Conservation (phyloP, 2,113 vertebrate genomes). For the Istiophorus platypterus region DNA sequence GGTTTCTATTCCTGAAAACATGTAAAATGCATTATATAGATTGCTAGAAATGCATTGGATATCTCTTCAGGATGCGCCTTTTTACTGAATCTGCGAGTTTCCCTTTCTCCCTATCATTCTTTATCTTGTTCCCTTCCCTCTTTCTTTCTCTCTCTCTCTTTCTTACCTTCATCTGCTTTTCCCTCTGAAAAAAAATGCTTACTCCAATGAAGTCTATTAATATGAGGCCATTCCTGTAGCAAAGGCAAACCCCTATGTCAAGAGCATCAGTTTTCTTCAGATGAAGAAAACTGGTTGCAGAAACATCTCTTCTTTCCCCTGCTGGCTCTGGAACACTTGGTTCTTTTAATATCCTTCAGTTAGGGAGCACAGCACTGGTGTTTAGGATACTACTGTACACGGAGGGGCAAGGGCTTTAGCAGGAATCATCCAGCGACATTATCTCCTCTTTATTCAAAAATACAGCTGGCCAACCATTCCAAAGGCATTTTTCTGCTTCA, state of each 20-base stretch:
- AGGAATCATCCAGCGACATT: constrained; percentile 56
- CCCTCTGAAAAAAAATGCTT: constrained; percentile 42
- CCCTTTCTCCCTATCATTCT: constrained; percentile 22
- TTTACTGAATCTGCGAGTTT: constrained; percentile 32
- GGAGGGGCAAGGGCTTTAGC: constrained; percentile 29
- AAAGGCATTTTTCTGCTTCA: constrained; percentile 59
- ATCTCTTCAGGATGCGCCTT: constrained; percentile 62
- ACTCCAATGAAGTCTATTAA: constrained; percentile 18
- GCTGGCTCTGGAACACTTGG: constrained; percentile 36
- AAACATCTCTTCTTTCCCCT: constrained; percentile 39
- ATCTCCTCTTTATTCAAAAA: constrained; percentile 56
- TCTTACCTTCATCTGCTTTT: constrained; percentile 35
- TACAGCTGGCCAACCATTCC: constrained; percentile 32
- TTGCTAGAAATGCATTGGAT: constrained; percentile 42
- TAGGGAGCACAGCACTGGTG: constrained; percentile 26
- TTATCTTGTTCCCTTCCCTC: constrained; percentile 20
- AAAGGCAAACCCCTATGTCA: constrained; percentile 48
- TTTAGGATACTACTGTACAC: constrained; percentile 42
- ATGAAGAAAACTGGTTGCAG: constrained; percentile 26
- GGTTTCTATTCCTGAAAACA: constrained; percentile 42
- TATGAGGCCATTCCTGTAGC: constrained; percentile 36
- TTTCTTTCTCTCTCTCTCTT: background rate
- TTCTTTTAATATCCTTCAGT: constrained; percentile 57
- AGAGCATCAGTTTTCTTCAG: constrained; percentile 41
- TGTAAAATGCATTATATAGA: constrained; percentile 52